A percentile compares a stretch with the other conserved stretches of the same genome.
phyloP scores from a whole-genome alignment of 1,140 invertebrate genomes.

The Leguminivora glycinivorella region DNA sequence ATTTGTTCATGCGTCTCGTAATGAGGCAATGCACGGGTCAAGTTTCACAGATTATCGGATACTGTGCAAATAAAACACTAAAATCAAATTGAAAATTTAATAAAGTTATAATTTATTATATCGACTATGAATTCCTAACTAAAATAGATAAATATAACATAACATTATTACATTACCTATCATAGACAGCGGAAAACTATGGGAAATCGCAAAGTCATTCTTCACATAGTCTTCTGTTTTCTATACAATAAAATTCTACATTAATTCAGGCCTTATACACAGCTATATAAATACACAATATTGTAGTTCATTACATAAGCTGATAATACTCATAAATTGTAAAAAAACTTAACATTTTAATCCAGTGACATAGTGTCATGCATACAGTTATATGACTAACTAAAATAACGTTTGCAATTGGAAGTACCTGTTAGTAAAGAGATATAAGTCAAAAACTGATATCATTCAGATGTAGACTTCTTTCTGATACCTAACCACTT shows the following conservation, averaged over 20 bases:
- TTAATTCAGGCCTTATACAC: slow-evolving; percentile 38
- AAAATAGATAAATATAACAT: slow-evolving; percentile 35
- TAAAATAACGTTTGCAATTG: background rate
- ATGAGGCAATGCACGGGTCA: too few species aligned
- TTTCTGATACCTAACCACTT: too few species aligned
- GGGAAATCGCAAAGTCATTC: background rate
- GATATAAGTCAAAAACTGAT: too few species aligned
- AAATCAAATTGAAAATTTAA: slow-evolving; percentile 12
- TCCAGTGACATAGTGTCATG: background rate
- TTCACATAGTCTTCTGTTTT: background rate
- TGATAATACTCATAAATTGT: slow-evolving; percentile 25
- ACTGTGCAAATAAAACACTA: background rate
- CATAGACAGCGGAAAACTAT: background rate
- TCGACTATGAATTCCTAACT: slow-evolving; percentile 41
- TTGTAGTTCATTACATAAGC: slow-evolving; percentile 24
- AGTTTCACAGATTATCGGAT: background rate
- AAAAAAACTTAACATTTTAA: slow-evolving; percentile 10
- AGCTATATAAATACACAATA: slow-evolving; percentile 31
- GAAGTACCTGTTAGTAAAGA: background rate
- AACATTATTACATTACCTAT: slow-evolving; percentile 27
- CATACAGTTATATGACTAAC: too few species aligned
- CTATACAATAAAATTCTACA: slow-evolving; percentile 24
- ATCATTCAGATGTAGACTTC: too few species aligned
- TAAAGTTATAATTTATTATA: slow-evolving; percentile 26
- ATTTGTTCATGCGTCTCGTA: too few species aligned